Base-by-base conservation (phyloP, 1,140 invertebrate species). In the Uloborus diversus region DNA sequence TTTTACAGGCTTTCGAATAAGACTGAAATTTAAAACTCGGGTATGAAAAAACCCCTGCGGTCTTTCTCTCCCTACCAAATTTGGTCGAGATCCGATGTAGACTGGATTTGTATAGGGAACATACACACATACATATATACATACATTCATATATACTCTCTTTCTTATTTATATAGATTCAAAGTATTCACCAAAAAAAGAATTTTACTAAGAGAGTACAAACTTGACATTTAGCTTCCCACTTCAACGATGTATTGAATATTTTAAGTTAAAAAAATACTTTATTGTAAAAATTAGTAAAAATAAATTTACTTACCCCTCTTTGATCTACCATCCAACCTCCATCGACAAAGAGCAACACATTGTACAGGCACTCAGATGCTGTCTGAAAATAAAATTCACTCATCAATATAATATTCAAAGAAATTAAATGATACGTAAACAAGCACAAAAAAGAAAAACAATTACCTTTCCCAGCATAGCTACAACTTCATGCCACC, bases 261-360 rank as follows among this genome's bases (percentile, higher is more conserved):
- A n/a, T n/a, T n/a, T n/a, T n/a, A n/a, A 61, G 32, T 20, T 32
- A 7, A 61, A 61, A 61, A 14, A 17, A 7, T 30, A 14, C 28
- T 65, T 13, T 57, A 57, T 11, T 0, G n/a, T 57, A 7, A 37
- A 20, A 53, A 53, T 14, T 53, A 53, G 1, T 20, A 53, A n/a
- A 28, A 57, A 59, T 27, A 35, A 25, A 28, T 20, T 28, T 23
- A 61, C 65, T 79, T 79, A 80, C 73, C 7, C 51, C 35, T 75
- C 65, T 73, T 73, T 82, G 79, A 85, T 96, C 95, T 27, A 92
- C 90, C 70, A 98, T 88, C 96, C 96, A 98, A 32, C 95, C 94
- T 51, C 93, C 93, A 82, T 94, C 92, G 47, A 94, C 93, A 85
- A 97, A 97, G 1, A 96, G 85, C 28, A 98, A 85, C 7, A 97